Evolutionary conservation across 92 coral and sea anemone genomes (phyloP).

Genomic region (Blastomussa wellsi): DNA sequence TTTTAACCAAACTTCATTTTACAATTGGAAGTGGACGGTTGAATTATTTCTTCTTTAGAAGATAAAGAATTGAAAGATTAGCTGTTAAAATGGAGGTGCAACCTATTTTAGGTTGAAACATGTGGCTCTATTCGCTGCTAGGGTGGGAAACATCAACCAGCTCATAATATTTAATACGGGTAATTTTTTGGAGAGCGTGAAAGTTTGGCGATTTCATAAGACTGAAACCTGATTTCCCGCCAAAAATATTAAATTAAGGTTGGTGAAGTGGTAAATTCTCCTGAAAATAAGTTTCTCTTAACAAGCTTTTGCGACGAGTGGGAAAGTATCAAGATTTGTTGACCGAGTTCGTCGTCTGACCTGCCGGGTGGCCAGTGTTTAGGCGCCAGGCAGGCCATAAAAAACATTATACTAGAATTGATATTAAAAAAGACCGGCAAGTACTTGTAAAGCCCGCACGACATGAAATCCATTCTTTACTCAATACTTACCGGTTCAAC

Average conservation of each 20-base stretch:
- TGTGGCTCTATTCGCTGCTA: constrained; percentile 18
- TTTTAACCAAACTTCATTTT: not conserved
- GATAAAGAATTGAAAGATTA: not conserved
- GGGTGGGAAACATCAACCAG: constrained; percentile 27
- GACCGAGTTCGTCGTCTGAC: constrained; percentile 47
- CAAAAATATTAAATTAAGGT: not conserved
- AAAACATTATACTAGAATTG: constrained; percentile 31
- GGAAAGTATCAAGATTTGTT: constrained; percentile 29
- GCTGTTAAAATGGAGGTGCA: constrained; percentile 23
- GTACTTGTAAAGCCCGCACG: constrained; percentile 38
- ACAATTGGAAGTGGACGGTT: not conserved
- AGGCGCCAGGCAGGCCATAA: constrained; percentile 43
- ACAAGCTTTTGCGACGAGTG: not conserved
- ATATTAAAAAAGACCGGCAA: constrained; percentile 42
- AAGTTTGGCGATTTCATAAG: not conserved
- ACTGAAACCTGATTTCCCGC: not conserved
- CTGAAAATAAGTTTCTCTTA: not conserved
- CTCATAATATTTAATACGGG: constrained; percentile 78
- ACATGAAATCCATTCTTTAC: constrained; percentile 10
- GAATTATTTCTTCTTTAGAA: constrained; percentile 1
- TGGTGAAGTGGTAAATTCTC: not conserved
- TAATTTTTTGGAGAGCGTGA: not conserved
- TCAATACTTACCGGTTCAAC: constrained; percentile 77
- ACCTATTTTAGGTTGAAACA: constrained; percentile 49
- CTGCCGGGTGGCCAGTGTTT: constrained; percentile 60